Evolutionary conservation across 2,888 invertebrate genomes (phyloP), one percentile per base, ranked within the genome.

Genomic region (Polymixis flavicincta): DNA sequence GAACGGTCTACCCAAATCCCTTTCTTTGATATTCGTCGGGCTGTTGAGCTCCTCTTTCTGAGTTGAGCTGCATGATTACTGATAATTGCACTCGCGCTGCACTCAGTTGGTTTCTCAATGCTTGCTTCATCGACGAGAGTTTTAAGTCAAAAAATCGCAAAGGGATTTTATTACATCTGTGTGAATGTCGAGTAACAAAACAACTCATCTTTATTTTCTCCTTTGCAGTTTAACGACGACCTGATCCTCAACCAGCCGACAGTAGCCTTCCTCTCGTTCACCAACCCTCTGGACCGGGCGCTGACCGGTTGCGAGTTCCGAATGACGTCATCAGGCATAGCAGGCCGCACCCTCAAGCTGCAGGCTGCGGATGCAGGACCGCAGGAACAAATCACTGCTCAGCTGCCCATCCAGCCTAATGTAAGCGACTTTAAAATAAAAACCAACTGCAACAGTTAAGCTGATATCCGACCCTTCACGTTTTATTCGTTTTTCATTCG

Each of bases 221-320:
- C 54, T 72, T 91, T 92, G 17, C 93, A 98, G 98, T 97, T 97
- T 87, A 97, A 97, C 76, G 97, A 96, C n/a, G 97, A 97, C 85
- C 96, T 97, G 5, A 92, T 97, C 11, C 92, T 97, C 17, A 97
- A 96, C 6, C 94, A 97, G 90, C 96, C 97, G 9, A 91, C 97
- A 6, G 94, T 94, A 0, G 96, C 97, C 0, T 95, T 95, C 1
- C 94, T 98, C 25, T 96, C 97, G 5, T 98, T 98, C 89, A 95
- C 93, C 65, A 98, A 98, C 94, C 98, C 98, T 0, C 92, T 98
- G 85, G 97, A 97, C 74, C 96, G 93, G 28, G 84, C 91, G 0
- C 93, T 98, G 65, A 97, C 98, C 0, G 95, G 97, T 14, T 98
- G 98, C 90, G 97, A 97, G 90, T 97, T 98, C 92, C 97, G 97